Conservation (phyloP, 2,888 invertebrate species). For the Serripes groenlandicus region DNA sequence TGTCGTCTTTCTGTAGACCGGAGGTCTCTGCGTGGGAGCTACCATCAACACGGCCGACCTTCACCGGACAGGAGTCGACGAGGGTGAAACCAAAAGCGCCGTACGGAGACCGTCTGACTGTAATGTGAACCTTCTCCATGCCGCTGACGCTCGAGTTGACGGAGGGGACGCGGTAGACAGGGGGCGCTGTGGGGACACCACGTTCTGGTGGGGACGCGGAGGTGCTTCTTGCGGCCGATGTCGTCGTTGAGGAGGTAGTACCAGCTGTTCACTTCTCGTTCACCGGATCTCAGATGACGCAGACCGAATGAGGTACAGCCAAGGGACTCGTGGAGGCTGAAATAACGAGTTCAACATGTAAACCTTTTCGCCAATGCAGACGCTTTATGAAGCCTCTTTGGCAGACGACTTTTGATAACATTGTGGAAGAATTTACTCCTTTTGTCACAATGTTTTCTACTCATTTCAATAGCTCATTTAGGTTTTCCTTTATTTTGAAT, state of each 20-base stretch:
- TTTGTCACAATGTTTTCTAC: no score
- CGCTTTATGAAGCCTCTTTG: no score
- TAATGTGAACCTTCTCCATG: constrained; percentile 58
- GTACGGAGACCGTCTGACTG: constrained; percentile 71
- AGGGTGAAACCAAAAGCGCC: constrained; percentile 84
- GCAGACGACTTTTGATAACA: no score
- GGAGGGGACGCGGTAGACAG: constrained; percentile 34
- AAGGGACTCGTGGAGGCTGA: constrained; percentile 95
- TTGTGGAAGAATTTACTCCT: no score
- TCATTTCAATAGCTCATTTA: no score
- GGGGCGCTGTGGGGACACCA: constrained; percentile 30
- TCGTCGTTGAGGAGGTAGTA: constrained; percentile 91
- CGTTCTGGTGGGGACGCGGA: constrained; percentile 71
- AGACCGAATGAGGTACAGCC: constrained; percentile 97
- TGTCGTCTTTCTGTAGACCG: constrained; percentile 80
- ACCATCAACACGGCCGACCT: constrained; percentile 81
- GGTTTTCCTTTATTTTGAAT: no score
- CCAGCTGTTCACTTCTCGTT: constrained; percentile 90
- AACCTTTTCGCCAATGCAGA: no score
- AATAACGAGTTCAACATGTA: no score
- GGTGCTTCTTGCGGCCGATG: constrained; percentile 88
- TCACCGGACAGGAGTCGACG: constrained; percentile 82
- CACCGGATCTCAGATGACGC: constrained; percentile 90
- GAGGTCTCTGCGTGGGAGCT: constrained; percentile 79
- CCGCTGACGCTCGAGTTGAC: constrained; percentile 56